These are phyloP conservation scores for Argyrosomus japonicus DNA, from an alignment of 2,113 vertebrate species.

Conservation along the genomic window DNA sequence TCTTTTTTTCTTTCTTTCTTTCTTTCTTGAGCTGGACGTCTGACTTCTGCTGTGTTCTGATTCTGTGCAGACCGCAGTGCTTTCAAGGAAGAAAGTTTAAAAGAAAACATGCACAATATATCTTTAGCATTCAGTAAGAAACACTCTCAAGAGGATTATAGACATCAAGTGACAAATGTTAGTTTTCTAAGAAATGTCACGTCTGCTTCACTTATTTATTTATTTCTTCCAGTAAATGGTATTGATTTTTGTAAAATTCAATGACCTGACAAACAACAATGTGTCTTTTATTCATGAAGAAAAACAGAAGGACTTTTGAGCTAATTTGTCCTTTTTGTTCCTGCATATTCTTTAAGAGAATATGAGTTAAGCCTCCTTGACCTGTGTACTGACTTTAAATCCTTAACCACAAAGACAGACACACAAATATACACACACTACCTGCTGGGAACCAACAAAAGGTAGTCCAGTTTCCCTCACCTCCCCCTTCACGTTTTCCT, in stretches of 20 bases:
- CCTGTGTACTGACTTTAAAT: constrained; percentile 27
- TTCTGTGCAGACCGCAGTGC: constrained; percentile 2
- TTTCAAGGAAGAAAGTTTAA: constrained; percentile 21
- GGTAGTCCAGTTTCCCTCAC: constrained; percentile 53
- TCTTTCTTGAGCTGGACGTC: constrained; percentile 6
- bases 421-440: constrained; percentile 47
- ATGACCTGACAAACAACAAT: neutral
- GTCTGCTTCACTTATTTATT: neutral
- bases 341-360: constrained; percentile 52
- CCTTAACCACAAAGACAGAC: constrained; percentile 19
- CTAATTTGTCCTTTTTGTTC: constrained; percentile 4
- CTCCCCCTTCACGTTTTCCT: constrained; percentile 59
- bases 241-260: neutral
- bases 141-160: constrained; percentile 17
- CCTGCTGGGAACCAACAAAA: constrained; percentile 73
- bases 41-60: neutral
- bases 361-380: constrained; percentile 19
- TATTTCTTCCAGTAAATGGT: neutral
- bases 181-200: neutral
- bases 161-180: constrained; percentile 14
- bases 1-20: constrained; percentile 14
- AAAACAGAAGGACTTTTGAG: neutral
- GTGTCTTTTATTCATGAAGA: neutral
- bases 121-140: neutral
- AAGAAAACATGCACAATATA: neutral